phyloP scores from a whole-genome alignment of 2,888 invertebrate genomes.

The Sisyra terminalis region DNA sequence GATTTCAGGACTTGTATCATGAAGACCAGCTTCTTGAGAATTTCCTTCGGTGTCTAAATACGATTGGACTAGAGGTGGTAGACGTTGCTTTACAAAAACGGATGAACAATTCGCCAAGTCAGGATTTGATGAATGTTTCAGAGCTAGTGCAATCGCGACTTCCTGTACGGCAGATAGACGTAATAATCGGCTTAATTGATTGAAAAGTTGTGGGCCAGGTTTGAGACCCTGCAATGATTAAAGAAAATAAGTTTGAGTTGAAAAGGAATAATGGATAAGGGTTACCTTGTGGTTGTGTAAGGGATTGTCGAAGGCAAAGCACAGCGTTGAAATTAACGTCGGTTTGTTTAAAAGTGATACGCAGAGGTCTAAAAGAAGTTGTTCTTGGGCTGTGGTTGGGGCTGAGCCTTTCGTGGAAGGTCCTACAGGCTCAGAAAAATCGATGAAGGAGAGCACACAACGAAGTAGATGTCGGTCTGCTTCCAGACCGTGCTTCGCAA shows the following conservation, averaged over 20 bases:
- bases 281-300: constrained; percentile 55
- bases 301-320: constrained; percentile 75
- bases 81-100: constrained; percentile 62
- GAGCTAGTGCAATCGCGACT: constrained; percentile 74
- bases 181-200: constrained; percentile 70
- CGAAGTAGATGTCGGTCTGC: constrained; percentile 93
- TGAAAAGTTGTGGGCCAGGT: constrained; percentile 63
- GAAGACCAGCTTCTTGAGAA: constrained; percentile 64
- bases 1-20: constrained; percentile 82
- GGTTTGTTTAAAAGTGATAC: constrained; percentile 67
- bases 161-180: constrained; percentile 80
- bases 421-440: constrained; percentile 51
- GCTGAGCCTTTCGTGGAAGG: constrained; percentile 37
- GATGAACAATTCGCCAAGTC: constrained; percentile 60
- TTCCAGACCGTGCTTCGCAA: constrained; percentile 84
- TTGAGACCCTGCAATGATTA: constrained; percentile 51
- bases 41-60: constrained; percentile 71
- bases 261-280: constrained; percentile 14
- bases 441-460: constrained; percentile 80
- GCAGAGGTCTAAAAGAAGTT: constrained; percentile 65
- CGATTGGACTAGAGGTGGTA: constrained; percentile 71
- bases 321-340: constrained; percentile 72
- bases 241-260: constrained; percentile 11
- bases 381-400: constrained; percentile 38
- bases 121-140: constrained; percentile 61